Evolutionary conservation across 2,888 invertebrate genomes (phyloP), one percentile per base, ranked within the genome.

Genomic region (Gymnocheta viridis): DNA sequence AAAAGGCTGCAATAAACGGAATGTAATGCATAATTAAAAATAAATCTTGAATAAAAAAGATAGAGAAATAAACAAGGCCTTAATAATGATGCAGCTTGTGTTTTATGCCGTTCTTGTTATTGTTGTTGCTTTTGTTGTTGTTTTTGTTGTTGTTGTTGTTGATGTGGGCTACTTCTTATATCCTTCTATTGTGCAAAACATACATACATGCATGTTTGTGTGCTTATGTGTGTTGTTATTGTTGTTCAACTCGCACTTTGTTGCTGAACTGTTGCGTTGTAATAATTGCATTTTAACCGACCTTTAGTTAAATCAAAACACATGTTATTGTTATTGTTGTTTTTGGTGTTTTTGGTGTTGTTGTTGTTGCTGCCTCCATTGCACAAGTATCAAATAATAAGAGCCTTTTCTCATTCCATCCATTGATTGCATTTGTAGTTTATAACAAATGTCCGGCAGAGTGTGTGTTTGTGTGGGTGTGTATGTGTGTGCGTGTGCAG

Each of bases 231-330:
- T 41, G 41, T 49, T 24, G 49, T 29, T 38, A 17, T 19, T 58
- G 27, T 27, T 76, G 54, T 76, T 35, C n/a, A 66, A 67, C 32
- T 56, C 54, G 29, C 56, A 66, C 66, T 76, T 76, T 32, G 47
- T 47, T 77, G 47, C n/a, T 32, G 22, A 32, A 1, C 10, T 78
- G 69, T 12, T 62, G 41, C 76, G 29, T 74, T 77, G 70, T 41
- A 56, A 79, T 82, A 82, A 82, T 82, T 82, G 82, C 82, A 82
- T 78, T 82, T 82, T 62, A 79, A 38, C 60, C 73, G 79, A 82
- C 82, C 79, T 82, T 78, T 56, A 82, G 73, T 73, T 72, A 78
- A 82, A 76, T 82, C 82, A 66, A 54, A 69, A 29, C 49, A 78
- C 60, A 72, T 72, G 9, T 80, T 80, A 67, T 49, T 12, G 44